Evolutionary conservation across 2,113 vertebrate species (phyloP), one percentile per base, ranked within the genome.

Genomic region (Megalops atlanticus): DNA sequence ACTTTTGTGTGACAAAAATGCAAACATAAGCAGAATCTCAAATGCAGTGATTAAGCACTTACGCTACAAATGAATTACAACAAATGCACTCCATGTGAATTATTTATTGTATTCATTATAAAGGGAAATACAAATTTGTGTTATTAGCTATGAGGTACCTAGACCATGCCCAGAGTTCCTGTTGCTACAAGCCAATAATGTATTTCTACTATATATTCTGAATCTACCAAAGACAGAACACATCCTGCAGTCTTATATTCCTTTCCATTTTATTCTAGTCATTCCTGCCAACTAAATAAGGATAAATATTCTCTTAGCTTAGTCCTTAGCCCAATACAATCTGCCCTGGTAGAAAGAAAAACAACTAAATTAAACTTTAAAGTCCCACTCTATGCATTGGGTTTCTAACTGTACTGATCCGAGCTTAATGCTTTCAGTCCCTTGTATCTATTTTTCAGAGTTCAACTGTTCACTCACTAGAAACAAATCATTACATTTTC

Each of bases 341-440:
- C 35, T 3, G 84, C 41, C 81, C 81, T 82, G 85, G 90, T 86
- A 80, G 76, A 76, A 76, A 90, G 83, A 87, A 79, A 73, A 85
- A 85, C 89, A 84, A 86, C 87, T 89, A 89, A 92, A 90, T 86
- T 92, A 54, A 90, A 88, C 78, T 88, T 88, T 90, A 87, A 92
- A 88, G 85, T 85, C 80, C 52, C 84, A 84, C 86, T 90, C 89
- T 92, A 90, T 86, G 81, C 71, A 86, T 82, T 81, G 84, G 86
- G 84, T 85, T 87, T 85, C 89, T 91, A 87, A 82, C 72, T 77
- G 81, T 31, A 88, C 79, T 81, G 74, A 84, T 84, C 80, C 71
- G 58, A 27, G 71, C 24, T 82, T 87, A 84, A 89, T 89, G 88
- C 84, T 88, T 90, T 82, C 85, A 78, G 79, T 76, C 82, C 58